A percentile compares a stretch with the other conserved stretches of the same genome.
phyloP scores from a whole-genome alignment of 2,113 vertebrate species.

The Athene noctua region DNA sequence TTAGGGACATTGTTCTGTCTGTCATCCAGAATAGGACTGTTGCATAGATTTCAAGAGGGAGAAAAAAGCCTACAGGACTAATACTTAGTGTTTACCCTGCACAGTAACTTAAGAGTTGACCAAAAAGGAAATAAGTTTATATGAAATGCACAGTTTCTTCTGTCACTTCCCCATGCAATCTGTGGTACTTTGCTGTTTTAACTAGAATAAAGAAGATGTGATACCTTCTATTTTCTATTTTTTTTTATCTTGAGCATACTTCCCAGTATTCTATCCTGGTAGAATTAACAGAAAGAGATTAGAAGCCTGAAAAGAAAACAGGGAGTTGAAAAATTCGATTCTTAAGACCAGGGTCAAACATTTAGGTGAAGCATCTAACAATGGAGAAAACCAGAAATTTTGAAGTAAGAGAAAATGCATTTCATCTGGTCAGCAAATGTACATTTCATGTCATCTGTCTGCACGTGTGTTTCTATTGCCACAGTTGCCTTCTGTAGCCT shows the following conservation, averaged over 20 bases:
- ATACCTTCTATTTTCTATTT: neutral
- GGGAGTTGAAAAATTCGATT: neutral
- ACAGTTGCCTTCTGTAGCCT: neutral
- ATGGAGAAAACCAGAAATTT: neutral
- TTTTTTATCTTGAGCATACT: neutral
- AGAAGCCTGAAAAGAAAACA: neutral
- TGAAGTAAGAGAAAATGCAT: neutral
- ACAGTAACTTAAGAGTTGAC: neutral
- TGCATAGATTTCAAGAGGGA: neutral
- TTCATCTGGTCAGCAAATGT: neutral
- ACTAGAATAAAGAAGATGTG: neutral
- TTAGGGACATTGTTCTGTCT: neutral
- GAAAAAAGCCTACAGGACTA: neutral
- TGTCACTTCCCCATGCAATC: neutral
- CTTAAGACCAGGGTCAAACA: neutral
- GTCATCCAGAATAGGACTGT: neutral
- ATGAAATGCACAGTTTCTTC: neutral
- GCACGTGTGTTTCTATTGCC: neutral
- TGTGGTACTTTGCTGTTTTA: neutral
- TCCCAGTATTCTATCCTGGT: neutral
- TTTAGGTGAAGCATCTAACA: neutral
- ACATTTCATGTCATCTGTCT: neutral
- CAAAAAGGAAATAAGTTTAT: neutral
- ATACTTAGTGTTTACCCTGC: neutral
- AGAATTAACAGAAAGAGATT: neutral